Percentiles rank a stretch among this genome's conserved stretches.
These are phyloP conservation scores for Trichogramma evanescens DNA, from an alignment of 2,888 invertebrate genomes.

Conservation along the genomic window DNA sequence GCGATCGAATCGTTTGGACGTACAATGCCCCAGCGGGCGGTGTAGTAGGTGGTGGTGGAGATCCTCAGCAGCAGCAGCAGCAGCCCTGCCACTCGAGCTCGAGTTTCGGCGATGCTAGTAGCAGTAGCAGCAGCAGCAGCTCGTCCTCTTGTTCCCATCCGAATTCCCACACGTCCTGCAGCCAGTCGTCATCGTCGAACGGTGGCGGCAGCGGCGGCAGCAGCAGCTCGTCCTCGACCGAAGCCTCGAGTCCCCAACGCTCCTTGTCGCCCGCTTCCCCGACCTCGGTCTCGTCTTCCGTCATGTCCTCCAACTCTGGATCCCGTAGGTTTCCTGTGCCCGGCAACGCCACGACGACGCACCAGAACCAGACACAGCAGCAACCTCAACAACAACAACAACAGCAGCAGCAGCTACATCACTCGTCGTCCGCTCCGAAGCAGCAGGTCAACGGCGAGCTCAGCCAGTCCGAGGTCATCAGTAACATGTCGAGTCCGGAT, in stretches of 20 bases:
- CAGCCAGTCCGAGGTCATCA: slow-evolving; percentile 78
- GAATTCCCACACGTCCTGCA: slow-evolving; percentile 39
- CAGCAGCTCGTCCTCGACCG: slow-evolving; percentile 22
- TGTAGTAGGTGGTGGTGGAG: too few relatives aligned
- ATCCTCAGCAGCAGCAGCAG: too few relatives aligned
- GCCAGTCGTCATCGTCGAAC: slow-evolving; percentile 19
- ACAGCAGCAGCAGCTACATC: slow-evolving; percentile 2
- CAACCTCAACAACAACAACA: background rate
- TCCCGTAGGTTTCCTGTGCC: slow-evolving; percentile 57
- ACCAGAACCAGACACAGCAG: slow-evolving; percentile 3
- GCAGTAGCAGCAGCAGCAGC: background rate
- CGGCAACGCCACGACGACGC: slow-evolving; percentile 15
- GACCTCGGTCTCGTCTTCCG: slow-evolving; percentile 80
- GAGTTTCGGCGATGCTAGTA: background rate
- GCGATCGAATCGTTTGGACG: slow-evolving; percentile 79
- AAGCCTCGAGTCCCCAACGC: slow-evolving; percentile 45
- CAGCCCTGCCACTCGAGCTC: slow-evolving; percentile 1
- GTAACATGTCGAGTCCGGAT: slow-evolving; percentile 84
- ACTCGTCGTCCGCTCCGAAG: background rate
- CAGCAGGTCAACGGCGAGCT: slow-evolving; percentile 58
- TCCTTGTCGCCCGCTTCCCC: slow-evolving; percentile 73
- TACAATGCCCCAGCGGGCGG: slow-evolving; percentile 68
- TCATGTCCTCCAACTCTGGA: slow-evolving; percentile 72
- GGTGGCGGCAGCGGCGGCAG: background rate
- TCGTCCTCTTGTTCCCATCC: slow-evolving; percentile 21